Conservation (phyloP, 2,888 invertebrate species). For the Papilio elwesi region DNA sequence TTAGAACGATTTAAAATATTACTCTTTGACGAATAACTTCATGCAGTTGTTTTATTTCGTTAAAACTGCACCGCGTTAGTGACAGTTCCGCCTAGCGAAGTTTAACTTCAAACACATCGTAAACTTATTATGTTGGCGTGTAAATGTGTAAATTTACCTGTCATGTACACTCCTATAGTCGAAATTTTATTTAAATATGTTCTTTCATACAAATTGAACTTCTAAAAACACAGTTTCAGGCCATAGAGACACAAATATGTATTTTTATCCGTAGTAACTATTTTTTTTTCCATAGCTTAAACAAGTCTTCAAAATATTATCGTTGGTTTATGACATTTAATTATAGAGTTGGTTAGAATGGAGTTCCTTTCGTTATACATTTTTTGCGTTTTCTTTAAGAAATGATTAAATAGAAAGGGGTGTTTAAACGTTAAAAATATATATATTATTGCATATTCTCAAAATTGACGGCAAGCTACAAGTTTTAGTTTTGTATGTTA, state of each 20-base stretch:
- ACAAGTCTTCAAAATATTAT: too few relatives aligned
- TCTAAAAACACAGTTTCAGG: not conserved
- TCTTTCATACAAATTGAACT: not conserved
- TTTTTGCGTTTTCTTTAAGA: too few relatives aligned
- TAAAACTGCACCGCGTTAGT: constrained; percentile 1
- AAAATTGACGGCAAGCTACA: too few relatives aligned
- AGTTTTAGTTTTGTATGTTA: too few relatives aligned
- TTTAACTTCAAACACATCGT: constrained; percentile 8
- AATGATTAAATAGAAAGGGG: too few relatives aligned
- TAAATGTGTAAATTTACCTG: too few relatives aligned
- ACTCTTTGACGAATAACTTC: constrained; percentile 4
- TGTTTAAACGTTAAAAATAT: too few relatives aligned
- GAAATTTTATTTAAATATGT: not conserved
- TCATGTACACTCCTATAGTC: not conserved
- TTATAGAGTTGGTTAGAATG: too few relatives aligned
- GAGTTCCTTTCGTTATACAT: too few relatives aligned
- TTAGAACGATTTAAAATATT: not conserved
- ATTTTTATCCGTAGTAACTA: not conserved
- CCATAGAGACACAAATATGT: not conserved
- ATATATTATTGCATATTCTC: too few relatives aligned
- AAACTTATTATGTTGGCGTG: too few relatives aligned
- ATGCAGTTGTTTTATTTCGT: not conserved
- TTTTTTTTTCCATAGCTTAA: not conserved
- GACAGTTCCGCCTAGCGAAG: constrained; percentile 25
- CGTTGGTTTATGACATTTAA: too few relatives aligned